Evolutionary conservation across 2,888 invertebrate species (phyloP), one percentile per base, ranked within the genome.

Genomic region (Drosophila dives): DNA sequence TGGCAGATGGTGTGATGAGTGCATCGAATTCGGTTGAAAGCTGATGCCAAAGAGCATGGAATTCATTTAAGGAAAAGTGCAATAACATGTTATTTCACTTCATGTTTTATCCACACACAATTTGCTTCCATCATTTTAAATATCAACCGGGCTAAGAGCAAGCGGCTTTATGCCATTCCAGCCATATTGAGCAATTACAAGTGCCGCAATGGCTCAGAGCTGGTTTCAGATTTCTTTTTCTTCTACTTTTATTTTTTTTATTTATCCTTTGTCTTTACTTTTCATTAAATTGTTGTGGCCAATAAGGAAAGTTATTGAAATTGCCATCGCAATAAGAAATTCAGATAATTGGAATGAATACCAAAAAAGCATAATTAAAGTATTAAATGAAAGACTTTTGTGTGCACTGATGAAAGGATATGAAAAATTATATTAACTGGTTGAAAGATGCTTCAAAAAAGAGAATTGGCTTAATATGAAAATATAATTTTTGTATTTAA

Each of bases 11-110:
- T 17, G 54, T 6, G 26, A 29, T 20, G n/a, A 3, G 53, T 42
- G 42, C 17, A 20, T 32, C 33, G 49, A 29, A 40, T 20, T 23
- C 48, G 40, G 53, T 42, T 32, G 67, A 61, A 66, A 71, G 72
- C 64, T 20, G 42, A 36, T 58, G 54, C 38, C 62, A 59, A 42
- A 51, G 42, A 61, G 59, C 49, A 73, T 72, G 72, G 69, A 70
- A 77, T 83, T 83, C 60, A 77, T 77, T 87, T 83, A 72, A 77
- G 72, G 68, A 69, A 85, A 86, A 86, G 85, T 88, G 85, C 85
- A 86, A 86, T 86, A 86, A 83, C 86, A 88, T 86, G 85, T 86
- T 86, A 86, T 82, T 77, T 86, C 56, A 77, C 69, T 77, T 77
- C 64, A 72, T 68, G 56, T 74, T 58, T 80, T 51, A 64, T 55